These are phyloP conservation scores for Solenopsis fugax DNA, from an alignment of 1,140 invertebrate genomes.

Conservation along the genomic window DNA sequence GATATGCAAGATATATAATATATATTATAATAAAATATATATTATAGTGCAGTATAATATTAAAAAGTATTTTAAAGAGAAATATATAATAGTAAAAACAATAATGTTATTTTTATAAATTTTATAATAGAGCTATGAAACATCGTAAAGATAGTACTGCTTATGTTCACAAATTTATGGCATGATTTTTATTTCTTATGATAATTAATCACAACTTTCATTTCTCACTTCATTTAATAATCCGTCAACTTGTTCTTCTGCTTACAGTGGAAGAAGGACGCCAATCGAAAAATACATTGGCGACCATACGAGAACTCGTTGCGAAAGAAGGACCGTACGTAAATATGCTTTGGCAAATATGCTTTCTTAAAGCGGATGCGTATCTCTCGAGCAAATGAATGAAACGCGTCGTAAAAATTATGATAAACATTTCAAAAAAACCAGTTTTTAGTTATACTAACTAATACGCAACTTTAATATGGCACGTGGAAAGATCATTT, in stretches of 20 bases:
- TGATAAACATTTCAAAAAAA: not conserved
- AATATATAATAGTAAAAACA: no score
- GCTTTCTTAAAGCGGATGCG: not conserved
- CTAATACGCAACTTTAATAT: no score
- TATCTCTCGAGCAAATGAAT: not conserved
- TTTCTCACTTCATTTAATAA: not conserved
- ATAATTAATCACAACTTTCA: not conserved
- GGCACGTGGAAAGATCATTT: not conserved
- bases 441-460: no score
- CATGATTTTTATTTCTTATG: not conserved
- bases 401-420: not conserved
- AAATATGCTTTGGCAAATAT: not conserved
- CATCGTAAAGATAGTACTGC: not conserved
- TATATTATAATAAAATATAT: not conserved
- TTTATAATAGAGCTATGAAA: no score
- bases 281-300: slow-evolving; percentile 88
- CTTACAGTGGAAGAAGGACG: slow-evolving; percentile 90
- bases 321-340: slow-evolving; percentile 92
- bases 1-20: not conserved
- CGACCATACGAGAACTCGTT: slow-evolving; percentile 88
- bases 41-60: not conserved
- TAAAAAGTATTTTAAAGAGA: not conserved
- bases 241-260: slow-evolving; percentile 49
- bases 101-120: no score
- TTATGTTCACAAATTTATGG: not conserved